phyloP scores from a whole-genome alignment of 2,113 vertebrate species.

The Rhombomys opimus region DNA sequence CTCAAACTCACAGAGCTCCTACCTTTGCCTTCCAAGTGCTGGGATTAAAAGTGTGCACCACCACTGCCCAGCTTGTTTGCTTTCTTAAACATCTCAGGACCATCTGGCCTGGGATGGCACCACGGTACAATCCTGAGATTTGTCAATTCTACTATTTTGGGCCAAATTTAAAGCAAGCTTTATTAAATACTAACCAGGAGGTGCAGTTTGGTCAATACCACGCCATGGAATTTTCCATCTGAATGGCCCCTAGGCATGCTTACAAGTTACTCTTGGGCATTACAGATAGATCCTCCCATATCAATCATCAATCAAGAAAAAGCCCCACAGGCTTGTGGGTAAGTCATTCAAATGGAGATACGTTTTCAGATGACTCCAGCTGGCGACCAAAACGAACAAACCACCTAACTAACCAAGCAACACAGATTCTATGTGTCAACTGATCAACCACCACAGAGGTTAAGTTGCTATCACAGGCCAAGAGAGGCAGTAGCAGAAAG shows the following conservation, averaged over 20 bases:
- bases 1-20: background rate
- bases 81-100: background rate
- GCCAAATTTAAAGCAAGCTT: background rate
- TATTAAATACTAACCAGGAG: background rate
- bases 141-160: background rate
- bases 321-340: background rate
- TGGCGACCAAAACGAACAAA: too few species aligned
- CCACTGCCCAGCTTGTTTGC: background rate
- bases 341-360: background rate
- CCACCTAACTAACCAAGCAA: background rate
- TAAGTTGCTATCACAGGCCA: fast-evolving
- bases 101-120: too few species aligned
- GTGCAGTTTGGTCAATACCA: background rate
- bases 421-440: background rate
- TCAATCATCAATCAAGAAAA: background rate
- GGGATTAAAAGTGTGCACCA: background rate
- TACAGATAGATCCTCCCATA: background rate
- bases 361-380: background rate
- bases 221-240: background rate
- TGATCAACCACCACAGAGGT: too few species aligned
- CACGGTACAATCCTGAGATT: background rate
- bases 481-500: background rate
- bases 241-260: background rate
- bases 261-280: background rate
- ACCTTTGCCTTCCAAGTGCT: background rate